Evolutionary conservation across 2,888 invertebrate genomes (phyloP).

Genomic region (Exocentrus adspersus): DNA sequence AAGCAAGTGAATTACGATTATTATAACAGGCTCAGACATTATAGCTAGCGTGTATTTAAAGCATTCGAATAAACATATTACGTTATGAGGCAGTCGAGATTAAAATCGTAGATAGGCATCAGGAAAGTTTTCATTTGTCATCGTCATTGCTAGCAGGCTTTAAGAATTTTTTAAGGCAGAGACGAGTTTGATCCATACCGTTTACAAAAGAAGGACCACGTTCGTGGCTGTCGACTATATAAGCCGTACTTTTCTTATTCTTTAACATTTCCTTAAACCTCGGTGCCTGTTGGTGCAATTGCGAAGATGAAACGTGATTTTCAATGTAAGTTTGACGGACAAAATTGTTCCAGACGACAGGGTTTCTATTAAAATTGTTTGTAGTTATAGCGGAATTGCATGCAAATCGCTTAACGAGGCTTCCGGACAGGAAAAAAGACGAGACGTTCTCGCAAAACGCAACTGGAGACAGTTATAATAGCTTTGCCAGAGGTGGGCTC

Average conservation of each 20-base stretch:
- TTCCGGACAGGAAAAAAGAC: not conserved
- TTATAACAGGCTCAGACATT: constrained; percentile 34
- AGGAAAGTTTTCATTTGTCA: constrained; percentile 45
- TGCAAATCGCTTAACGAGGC: not conserved
- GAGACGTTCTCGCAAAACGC: not conserved
- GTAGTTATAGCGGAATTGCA: constrained; percentile 4
- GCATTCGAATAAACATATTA: constrained; percentile 50
- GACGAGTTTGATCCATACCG: constrained; percentile 28
- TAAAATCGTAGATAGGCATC: constrained; percentile 44
- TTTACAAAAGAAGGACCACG: constrained; percentile 2
- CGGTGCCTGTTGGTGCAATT: constrained; percentile 34
- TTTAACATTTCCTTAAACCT: constrained; percentile 13
- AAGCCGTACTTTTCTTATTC: constrained; percentile 23
- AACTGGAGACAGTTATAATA: not conserved
- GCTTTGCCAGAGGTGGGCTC: no score
- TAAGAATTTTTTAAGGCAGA: constrained; percentile 24
- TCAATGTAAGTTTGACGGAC: constrained; percentile 15
- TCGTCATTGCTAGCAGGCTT: no score
- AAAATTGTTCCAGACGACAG: constrained; percentile 17
- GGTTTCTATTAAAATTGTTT: constrained; percentile 8
- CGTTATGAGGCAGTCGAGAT: constrained; percentile 47
- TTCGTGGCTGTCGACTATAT: constrained; percentile 22
- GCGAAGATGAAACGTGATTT: constrained; percentile 16
- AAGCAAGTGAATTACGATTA: constrained; percentile 27
- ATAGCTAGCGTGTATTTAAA: constrained; percentile 48